Percentiles rank a stretch among this genome's conserved stretches.
Conservation (phyloP, 2,113 vertebrate genomes). For the Columba janthina region DNA sequence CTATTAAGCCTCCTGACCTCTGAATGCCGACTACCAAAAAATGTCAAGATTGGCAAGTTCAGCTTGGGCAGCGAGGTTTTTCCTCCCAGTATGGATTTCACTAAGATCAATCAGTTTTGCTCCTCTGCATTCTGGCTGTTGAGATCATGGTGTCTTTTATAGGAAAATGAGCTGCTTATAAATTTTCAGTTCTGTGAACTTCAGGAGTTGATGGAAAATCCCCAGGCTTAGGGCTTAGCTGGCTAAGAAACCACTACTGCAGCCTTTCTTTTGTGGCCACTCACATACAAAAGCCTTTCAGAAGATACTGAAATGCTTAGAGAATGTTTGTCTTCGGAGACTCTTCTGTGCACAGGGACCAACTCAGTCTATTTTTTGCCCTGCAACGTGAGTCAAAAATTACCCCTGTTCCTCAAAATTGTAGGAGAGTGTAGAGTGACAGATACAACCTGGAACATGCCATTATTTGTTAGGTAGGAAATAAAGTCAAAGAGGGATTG, state of each 20-base stretch:
- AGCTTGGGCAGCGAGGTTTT: neutral
- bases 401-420: neutral
- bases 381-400: neutral
- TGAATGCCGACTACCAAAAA: neutral
- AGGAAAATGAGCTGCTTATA: neutral
- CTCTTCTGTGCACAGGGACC: neutral
- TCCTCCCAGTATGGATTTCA: neutral
- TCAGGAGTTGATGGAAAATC: neutral
- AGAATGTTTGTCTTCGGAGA: neutral
- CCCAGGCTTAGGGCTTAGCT: neutral
- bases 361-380: neutral
- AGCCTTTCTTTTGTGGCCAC: neutral
- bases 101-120: neutral
- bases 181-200: neutral
- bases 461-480: neutral
- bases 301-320: neutral
- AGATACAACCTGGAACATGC: neutral
- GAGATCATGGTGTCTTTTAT: neutral
- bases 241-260: neutral
- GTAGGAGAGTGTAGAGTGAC: neutral
- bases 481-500: neutral
- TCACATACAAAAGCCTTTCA: neutral
- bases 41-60: neutral
- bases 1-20: neutral
- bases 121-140: neutral